Percentiles rank a stretch among this genome's conserved stretches.
These are phyloP conservation scores for Paguma larvata DNA, from an alignment of 2,797 vertebrate species.

Conservation along the genomic window DNA sequence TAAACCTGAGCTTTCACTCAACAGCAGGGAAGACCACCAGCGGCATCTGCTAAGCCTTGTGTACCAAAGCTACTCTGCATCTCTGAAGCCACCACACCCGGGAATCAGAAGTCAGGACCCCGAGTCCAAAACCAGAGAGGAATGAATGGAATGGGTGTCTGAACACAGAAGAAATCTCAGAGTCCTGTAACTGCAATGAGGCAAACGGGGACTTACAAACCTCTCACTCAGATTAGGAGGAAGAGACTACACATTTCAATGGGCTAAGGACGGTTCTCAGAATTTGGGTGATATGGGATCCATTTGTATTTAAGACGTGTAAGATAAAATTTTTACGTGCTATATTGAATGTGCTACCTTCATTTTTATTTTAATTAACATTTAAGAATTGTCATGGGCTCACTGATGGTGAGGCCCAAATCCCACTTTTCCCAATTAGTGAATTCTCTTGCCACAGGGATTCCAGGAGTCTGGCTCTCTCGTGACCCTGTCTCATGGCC, in stretches of 20 bases:
- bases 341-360: not conserved
- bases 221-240: not conserved
- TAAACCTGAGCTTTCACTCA: no score
- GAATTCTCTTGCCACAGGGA: not conserved
- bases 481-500: not conserved
- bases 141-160: not conserved
- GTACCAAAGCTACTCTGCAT: accelerated
- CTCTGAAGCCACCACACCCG: not conserved
- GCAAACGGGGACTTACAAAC: not conserved
- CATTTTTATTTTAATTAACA: slow-evolving; percentile 6
- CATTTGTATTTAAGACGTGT: not conserved
- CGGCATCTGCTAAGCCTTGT: not conserved
- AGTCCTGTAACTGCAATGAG: not conserved
- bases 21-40: not conserved
- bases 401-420: not conserved
- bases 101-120: not conserved
- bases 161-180: not conserved
- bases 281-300: not conserved
- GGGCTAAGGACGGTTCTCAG: not conserved
- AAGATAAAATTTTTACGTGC: not conserved
- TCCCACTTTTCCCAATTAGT: not conserved
- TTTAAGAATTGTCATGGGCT: not conserved
- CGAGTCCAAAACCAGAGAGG: not conserved
- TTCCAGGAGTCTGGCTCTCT: not conserved
- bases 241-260: not conserved